Base-by-base conservation (phyloP, 2,797 vertebrate species). In the Megaceryle alcyon region DNA sequence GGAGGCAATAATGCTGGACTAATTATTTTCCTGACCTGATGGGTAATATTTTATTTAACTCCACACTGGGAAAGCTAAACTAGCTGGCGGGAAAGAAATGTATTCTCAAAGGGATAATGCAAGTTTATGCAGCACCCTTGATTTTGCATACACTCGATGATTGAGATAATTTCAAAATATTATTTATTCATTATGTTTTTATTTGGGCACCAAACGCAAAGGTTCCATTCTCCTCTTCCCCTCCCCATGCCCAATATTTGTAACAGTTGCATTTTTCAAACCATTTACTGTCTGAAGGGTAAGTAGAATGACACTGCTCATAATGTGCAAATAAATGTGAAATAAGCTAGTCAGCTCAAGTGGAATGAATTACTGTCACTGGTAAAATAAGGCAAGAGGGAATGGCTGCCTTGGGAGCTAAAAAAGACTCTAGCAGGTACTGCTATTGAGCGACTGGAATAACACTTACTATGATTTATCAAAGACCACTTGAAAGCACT, bases 401-500 rank as follows among this genome's bases (percentile, higher is more conserved):
- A 98, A 98, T 92, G 88, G 97, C 98, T 98, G 98, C 96, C 98
- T 94, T 96, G 97, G 98, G 98, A 98, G 95, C 87, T 43, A 54
- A 94, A 96, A 96, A 92, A 94, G 90, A 95, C 80, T 93, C 92
- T 95, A 93, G 98, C 94, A 97, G 98, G 98, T 98, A 97, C 96
- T 90, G 97, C 96, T 97, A 98, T 98, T 97, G 98, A 98, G 98
- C 92, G 96, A 96, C 98, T 97, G 78, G 96, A 98, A 98, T 97
- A 98, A 98, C 98, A 98, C 98, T 97, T 97, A 97, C 97, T 97
- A 97, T 98, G 98, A 98, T 99, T 98, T 98, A 98, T 98, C 98
- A 98, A 98, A 99, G 98, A 98, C 98, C 98, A 98, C 98, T 99
- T 99, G 98, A 99, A 99, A 99, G 99, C 98, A 97, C 98, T 98